A percentile compares a stretch with the other conserved stretches of the same genome.
Conservation (phyloP, 2,797 vertebrate species). For the Naso thynnoides region DNA sequence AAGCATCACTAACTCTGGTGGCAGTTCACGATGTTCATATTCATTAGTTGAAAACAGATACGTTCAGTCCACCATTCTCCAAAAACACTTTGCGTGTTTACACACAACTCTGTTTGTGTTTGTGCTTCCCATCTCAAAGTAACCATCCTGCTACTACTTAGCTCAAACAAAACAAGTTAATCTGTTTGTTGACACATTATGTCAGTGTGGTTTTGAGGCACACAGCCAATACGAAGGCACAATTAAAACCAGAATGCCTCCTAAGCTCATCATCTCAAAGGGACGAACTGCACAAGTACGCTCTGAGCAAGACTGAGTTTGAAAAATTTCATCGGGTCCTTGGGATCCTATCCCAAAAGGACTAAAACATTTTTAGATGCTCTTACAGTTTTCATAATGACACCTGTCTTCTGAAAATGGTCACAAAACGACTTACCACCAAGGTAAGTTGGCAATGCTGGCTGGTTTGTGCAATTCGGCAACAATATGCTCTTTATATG, state of each 20-base stretch:
- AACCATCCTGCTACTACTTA: neutral
- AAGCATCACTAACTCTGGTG: too few relatives aligned
- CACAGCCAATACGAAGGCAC: slow-evolving; percentile 10
- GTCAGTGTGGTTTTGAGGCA: slow-evolving; percentile 22
- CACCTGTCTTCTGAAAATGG: neutral
- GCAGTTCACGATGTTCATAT: too few relatives aligned
- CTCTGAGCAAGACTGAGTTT: slow-evolving; percentile 6
- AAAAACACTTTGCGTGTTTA: too few relatives aligned
- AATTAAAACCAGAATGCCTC: slow-evolving; percentile 38
- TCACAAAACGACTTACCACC: neutral
- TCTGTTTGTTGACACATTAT: slow-evolving; percentile 32
- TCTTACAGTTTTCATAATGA: slow-evolving; percentile 6
- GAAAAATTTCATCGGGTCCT: slow-evolving; percentile 16
- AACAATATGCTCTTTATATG: neutral
- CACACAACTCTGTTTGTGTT: slow-evolving; percentile 5
- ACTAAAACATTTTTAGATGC: neutral
- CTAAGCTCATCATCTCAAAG: slow-evolving; percentile 26
- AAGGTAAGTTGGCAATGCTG: neutral
- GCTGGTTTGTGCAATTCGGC: neutral
- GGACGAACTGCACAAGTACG: slow-evolving; percentile 25
- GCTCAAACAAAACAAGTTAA: slow-evolving; percentile 20
- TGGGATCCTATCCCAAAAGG: slow-evolving; percentile 23
- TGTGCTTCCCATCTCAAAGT: slow-evolving; percentile 12
- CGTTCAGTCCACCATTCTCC: too few relatives aligned
- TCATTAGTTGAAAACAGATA: too few relatives aligned